phyloP scores from a whole-genome alignment of 2,888 invertebrate species.

The Cheilosia vernalis region DNA sequence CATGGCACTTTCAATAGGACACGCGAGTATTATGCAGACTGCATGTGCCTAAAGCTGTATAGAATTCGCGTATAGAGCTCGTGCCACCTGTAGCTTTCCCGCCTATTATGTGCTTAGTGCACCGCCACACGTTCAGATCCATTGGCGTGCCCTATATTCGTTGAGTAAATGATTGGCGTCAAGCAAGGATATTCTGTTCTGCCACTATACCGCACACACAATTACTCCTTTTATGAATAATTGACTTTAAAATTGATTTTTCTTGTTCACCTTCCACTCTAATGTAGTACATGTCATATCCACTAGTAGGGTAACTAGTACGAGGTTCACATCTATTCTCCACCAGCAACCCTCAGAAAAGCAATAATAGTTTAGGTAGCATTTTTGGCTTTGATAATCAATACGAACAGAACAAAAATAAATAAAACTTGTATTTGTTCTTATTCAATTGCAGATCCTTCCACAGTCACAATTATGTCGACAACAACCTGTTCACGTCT shows the following conservation, averaged over 20 bases:
- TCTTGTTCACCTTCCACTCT: slow-evolving; percentile 10
- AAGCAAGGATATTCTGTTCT: slow-evolving; percentile 33
- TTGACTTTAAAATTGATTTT: slow-evolving; percentile 60
- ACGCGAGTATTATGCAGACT: neutral
- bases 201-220: slow-evolving; percentile 12
- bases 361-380: slow-evolving; percentile 36
- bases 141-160: slow-evolving; percentile 46
- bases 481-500: slow-evolving; percentile 81
- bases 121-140: slow-evolving; percentile 4
- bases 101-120: slow-evolving; percentile 5
- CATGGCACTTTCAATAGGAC: neutral
- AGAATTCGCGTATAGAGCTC: neutral
- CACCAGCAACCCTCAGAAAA: neutral
- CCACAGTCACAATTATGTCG: slow-evolving; percentile 78
- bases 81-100: slow-evolving; percentile 40
- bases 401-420: too few species aligned
- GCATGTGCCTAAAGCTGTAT: neutral
- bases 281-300: slow-evolving; percentile 11
- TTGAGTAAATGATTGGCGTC: slow-evolving; percentile 37
- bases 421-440: slow-evolving; percentile 1
- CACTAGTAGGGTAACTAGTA: slow-evolving; percentile 35
- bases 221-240: slow-evolving; percentile 45
- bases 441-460: slow-evolving; percentile 58
- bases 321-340: slow-evolving; percentile 39
- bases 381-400: too few species aligned